Conservation (phyloP, 2,113 vertebrate genomes). For the Tinamus guttatus region DNA sequence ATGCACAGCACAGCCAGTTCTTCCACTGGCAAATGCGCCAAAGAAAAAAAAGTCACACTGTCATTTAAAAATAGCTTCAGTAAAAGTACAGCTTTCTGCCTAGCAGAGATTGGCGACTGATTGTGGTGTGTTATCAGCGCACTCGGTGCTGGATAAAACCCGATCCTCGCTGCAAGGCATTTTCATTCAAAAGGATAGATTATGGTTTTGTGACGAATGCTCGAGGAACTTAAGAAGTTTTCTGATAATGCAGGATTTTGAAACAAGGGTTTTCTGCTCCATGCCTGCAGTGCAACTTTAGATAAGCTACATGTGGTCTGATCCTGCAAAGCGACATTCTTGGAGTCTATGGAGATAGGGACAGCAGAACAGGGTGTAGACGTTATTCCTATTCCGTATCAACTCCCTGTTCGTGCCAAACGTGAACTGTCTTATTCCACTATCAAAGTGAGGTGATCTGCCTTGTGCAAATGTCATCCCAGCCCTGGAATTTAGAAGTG, state of each 20-base stretch:
- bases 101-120: not conserved
- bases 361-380: not conserved
- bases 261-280: not conserved
- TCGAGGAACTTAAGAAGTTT: slow-evolving; percentile 35
- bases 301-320: not conserved
- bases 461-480: not conserved
- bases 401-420: not conserved
- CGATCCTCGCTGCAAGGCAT: not conserved
- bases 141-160: slow-evolving; percentile 38
- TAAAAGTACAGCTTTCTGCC: not conserved
- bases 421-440: not conserved
- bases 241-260: not conserved
- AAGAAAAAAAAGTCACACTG: slow-evolving; percentile 38
- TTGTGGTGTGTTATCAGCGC: not conserved
- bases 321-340: not conserved
- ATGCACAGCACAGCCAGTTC: not conserved
- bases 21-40: not conserved
- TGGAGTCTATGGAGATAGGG: not conserved
- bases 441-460: not conserved
- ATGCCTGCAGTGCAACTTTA: accelerated
- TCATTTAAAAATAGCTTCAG: slow-evolving; percentile 50
- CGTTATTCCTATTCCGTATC: not conserved
- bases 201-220: not conserved
- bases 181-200: accelerated
- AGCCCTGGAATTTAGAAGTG: not conserved